Conservation (phyloP, 2,888 invertebrate species). For the Sphaerophoria rueppellii region DNA sequence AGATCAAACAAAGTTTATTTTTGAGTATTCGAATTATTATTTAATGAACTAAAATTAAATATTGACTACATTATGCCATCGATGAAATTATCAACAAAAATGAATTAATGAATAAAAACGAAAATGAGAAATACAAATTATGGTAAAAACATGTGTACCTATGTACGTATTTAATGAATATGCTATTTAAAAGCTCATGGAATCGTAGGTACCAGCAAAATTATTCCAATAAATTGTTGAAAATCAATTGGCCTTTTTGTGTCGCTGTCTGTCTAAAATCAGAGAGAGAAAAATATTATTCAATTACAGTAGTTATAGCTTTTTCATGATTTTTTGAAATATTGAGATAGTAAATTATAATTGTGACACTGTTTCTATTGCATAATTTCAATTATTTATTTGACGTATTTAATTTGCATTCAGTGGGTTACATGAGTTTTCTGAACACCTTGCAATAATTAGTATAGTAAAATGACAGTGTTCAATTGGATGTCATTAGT, state of each 20-base stretch:
- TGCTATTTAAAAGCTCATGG: not conserved
- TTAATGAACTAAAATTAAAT: slow-evolving; percentile 47
- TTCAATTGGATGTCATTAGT: no score
- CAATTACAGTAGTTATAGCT: not conserved
- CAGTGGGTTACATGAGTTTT: not conserved
- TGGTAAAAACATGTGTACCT: not conserved
- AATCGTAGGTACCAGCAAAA: not conserved
- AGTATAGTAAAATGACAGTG: no score
- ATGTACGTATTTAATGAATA: not conserved
- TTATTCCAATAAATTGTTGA: slow-evolving; percentile 6
- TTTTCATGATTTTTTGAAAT: slow-evolving; percentile 7
- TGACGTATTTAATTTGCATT: not conserved
- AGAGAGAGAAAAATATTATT: not conserved
- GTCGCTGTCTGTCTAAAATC: not conserved
- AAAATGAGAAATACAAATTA: not conserved
- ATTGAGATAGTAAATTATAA: slow-evolving; percentile 1
- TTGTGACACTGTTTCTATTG: slow-evolving; percentile 1
- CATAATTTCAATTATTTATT: not conserved
- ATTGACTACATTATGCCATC: slow-evolving; percentile 47
- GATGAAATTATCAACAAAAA: not conserved
- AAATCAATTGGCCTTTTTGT: slow-evolving; percentile 6
- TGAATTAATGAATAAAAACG: slow-evolving; percentile 6
- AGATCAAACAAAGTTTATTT: not conserved
- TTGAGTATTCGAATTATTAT: not conserved
- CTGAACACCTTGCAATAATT: not conserved